A percentile compares a stretch with the other conserved stretches of the same genome.
These are phyloP conservation scores for Heliconius melpomene DNA, from an alignment of 1,140 invertebrate genomes.

Conservation along the genomic window DNA sequence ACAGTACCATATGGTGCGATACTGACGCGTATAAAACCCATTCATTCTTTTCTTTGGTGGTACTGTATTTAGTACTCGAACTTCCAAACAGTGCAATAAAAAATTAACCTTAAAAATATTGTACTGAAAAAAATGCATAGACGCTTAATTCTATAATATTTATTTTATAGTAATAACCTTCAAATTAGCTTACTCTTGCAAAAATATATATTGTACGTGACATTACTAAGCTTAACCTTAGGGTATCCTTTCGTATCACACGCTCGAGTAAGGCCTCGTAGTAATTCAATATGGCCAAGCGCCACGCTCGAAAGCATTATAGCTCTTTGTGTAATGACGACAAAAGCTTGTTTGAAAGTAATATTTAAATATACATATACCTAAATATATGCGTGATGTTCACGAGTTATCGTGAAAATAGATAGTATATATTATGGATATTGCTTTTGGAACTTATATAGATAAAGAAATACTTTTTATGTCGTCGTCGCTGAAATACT, in stretches of 20 bases:
- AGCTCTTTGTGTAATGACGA: constrained; percentile 44
- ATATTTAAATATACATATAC: background rate
- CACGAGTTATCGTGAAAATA: background rate
- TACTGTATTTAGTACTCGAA: constrained; percentile 2
- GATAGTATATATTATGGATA: no score
- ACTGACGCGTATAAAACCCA: constrained; percentile 54
- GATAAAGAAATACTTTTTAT: no score
- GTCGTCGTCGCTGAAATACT: no score
- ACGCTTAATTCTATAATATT: background rate
- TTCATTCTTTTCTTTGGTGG: constrained; percentile 16
- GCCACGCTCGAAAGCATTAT: constrained; percentile 63
- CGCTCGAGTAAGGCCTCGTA: constrained; percentile 65
- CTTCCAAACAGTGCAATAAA: background rate
- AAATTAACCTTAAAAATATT: background rate
- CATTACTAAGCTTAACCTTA: constrained; percentile 46
- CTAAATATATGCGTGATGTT: background rate
- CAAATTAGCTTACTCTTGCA: background rate
- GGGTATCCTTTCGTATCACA: constrained; percentile 70
- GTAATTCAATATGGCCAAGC: constrained; percentile 73
- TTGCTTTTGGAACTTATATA: no score
- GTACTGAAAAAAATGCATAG: background rate
- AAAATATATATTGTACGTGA: constrained; percentile 45
- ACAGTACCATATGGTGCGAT: constrained; percentile 67
- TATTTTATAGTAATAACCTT: background rate
- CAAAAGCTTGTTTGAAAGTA: constrained; percentile 6